These are phyloP conservation scores for Oscheius sp. DNA, from an alignment of 2,888 invertebrate species.

Conservation along the genomic window DNA sequence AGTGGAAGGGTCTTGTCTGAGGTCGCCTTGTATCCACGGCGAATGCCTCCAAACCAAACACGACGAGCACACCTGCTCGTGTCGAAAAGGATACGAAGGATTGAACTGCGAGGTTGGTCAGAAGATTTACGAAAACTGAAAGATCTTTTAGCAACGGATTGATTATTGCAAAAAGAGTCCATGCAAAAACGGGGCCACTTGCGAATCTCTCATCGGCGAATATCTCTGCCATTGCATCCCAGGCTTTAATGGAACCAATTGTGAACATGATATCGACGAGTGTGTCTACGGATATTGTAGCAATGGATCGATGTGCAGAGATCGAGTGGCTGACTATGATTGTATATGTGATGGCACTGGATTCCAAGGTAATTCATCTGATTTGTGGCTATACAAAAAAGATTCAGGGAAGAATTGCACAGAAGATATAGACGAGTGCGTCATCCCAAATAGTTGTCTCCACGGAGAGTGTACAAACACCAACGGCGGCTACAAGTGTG, in stretches of 20 bases:
- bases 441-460: conserved; percentile 56
- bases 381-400: not conserved
- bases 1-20: conserved; percentile 59
- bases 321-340: conserved; percentile 68
- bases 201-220: conserved; percentile 84
- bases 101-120: conserved; percentile 54
- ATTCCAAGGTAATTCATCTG: conserved; percentile 40
- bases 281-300: conserved; percentile 62
- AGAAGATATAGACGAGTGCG: conserved; percentile 69
- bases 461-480: conserved; percentile 68
- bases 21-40: conserved; percentile 57
- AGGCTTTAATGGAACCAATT: conserved; percentile 65
- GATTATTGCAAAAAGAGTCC: conserved; percentile 63
- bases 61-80: conserved; percentile 57
- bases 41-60: conserved; percentile 58
- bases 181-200: conserved; percentile 80
- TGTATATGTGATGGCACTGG: conserved; percentile 67
- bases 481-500: conserved; percentile 65
- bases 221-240: conserved; percentile 63
- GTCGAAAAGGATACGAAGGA: conserved; percentile 58
- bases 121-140: not conserved
- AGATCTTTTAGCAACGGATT: conserved; percentile 58
- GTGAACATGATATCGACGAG: conserved; percentile 70
- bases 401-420: conserved; percentile 61
- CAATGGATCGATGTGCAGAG: conserved; percentile 63